These are phyloP conservation scores for Hypselothyrea guttata DNA, from an alignment of 2,888 invertebrate genomes.

Conservation along the genomic window DNA sequence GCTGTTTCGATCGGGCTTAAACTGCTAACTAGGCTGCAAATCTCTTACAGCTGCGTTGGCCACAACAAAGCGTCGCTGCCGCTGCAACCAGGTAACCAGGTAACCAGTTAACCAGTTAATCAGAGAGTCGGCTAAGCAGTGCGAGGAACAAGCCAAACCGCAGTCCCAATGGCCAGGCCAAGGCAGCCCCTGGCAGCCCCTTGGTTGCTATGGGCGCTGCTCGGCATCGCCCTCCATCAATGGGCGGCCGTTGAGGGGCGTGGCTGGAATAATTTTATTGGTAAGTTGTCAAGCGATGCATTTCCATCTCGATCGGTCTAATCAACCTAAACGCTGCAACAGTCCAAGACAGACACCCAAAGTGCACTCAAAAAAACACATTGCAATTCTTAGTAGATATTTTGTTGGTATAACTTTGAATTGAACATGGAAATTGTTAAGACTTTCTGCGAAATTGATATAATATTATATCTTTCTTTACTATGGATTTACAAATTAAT, in stretches of 20 bases:
- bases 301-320: neutral
- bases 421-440: too few species aligned
- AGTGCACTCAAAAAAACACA: too few species aligned
- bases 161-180: constrained; percentile 51
- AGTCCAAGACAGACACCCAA: too few species aligned
- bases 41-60: constrained; percentile 39
- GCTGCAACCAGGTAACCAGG: constrained; percentile 6
- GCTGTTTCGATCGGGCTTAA: neutral
- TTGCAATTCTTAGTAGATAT: too few species aligned
- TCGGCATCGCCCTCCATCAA: constrained; percentile 25
- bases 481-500: too few species aligned
- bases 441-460: too few species aligned
- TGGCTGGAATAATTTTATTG: constrained; percentile 38
- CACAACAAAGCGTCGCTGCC: constrained; percentile 13
- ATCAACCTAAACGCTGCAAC: constrained; percentile 1
- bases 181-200: constrained; percentile 53
- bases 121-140: too few species aligned
- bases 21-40: constrained; percentile 33
- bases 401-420: too few species aligned
- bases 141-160: neutral
- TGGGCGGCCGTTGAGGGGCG: constrained; percentile 32
- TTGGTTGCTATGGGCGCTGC: constrained; percentile 64
- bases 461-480: too few species aligned
- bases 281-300: constrained; percentile 41
- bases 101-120: too few species aligned